Conservation (phyloP, 1,140 invertebrate species). For the Pachyrhynchus sulphureomaculatus region DNA sequence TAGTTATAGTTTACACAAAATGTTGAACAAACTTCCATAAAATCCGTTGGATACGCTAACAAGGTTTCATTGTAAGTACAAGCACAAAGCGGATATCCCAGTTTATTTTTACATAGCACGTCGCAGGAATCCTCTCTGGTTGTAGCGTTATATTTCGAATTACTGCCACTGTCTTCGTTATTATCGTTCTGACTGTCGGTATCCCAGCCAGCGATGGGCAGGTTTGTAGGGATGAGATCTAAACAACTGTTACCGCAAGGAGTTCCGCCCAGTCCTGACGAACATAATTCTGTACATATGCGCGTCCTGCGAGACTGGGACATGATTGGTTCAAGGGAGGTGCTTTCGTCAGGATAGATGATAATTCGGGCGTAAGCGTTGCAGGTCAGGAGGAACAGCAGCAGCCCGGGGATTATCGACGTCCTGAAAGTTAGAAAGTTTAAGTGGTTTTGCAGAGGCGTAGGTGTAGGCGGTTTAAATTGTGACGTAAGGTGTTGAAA, state of each 20-base stretch:
- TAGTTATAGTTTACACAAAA: conserved; percentile 47
- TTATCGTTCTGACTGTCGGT: conserved; percentile 12
- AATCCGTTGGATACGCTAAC: conserved; percentile 35
- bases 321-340: conserved; percentile 42
- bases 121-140: conserved; percentile 45
- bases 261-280: conserved; percentile 50
- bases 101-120: conserved; percentile 47
- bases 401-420: conserved; percentile 40
- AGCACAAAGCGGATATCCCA: conserved; percentile 48
- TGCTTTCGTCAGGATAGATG: conserved; percentile 28
- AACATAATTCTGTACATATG: conserved; percentile 51
- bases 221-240: conserved; percentile 41
- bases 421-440: conserved; percentile 34
- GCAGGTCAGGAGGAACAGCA: conserved; percentile 38
- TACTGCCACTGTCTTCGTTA: conserved; percentile 2
- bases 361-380: conserved; percentile 16
- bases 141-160: conserved; percentile 12
- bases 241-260: conserved; percentile 49
- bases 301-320: conserved; percentile 40
- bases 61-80: conserved; percentile 32
- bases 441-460: neutral
- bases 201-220: conserved; percentile 28
- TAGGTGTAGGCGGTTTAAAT: neutral
- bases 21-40: conserved; percentile 43
- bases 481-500: neutral